Evolutionary conservation across 2,113 vertebrate species (phyloP).

Genomic region (Pluvianellus socialis): DNA sequence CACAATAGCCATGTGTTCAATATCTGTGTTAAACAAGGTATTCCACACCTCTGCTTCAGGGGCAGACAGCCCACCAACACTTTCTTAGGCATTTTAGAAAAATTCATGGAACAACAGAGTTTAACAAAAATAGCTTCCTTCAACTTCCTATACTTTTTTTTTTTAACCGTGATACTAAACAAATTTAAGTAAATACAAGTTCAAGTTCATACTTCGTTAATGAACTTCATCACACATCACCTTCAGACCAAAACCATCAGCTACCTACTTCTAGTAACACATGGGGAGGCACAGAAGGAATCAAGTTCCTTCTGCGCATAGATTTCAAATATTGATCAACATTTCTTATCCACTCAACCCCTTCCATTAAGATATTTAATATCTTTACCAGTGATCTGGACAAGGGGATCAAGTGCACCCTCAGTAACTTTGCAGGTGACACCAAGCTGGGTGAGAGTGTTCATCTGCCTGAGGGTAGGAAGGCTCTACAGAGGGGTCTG

Average conservation of each 20-base stretch:
- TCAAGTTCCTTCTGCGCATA: neutral
- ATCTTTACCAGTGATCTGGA: neutral
- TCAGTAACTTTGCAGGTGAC: neutral
- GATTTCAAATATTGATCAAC: neutral
- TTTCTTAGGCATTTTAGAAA: neutral
- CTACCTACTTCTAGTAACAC: neutral
- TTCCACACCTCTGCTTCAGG: neutral
- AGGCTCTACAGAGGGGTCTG: neutral
- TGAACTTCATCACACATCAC: neutral
- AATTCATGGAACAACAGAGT: neutral
- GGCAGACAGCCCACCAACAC: neutral
- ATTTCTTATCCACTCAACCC: neutral
- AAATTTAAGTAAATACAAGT: neutral
- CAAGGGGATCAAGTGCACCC: fast-evolving
- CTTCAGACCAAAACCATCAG: neutral
- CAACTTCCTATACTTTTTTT: neutral
- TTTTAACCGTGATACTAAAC: neutral
- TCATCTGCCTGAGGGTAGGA: neutral
- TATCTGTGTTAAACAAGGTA: neutral
- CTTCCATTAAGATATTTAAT: neutral
- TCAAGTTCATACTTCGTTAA: too few relatives aligned
- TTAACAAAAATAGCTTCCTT: neutral
- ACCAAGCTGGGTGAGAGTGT: neutral
- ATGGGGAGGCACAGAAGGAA: neutral
- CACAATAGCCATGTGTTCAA: neutral